Conservation (phyloP, 2,888 invertebrate species). For the Chymomyza caudatula region DNA sequence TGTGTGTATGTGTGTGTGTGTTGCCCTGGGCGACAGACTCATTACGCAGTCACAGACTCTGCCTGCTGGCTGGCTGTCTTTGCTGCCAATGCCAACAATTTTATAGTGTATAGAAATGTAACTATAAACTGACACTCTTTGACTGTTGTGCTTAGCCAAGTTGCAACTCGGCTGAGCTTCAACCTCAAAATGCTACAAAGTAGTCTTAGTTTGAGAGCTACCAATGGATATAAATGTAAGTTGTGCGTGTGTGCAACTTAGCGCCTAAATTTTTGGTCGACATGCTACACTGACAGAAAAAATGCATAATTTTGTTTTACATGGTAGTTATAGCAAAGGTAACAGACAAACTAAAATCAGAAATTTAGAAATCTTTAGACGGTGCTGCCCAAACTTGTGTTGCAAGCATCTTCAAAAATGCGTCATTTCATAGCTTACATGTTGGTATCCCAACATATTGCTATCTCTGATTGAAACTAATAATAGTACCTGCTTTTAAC, state of each 20-base stretch:
- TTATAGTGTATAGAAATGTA: slow-evolving; percentile 14
- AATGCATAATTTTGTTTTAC: too few relatives aligned
- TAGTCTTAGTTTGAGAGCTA: background rate
- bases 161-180: background rate
- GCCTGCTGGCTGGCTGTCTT: slow-evolving; percentile 2
- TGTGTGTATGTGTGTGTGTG: background rate
- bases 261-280: background rate
- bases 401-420: too few relatives aligned
- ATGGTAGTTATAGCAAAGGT: too few relatives aligned
- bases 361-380: too few relatives aligned
- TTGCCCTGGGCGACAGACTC: background rate
- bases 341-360: too few relatives aligned
- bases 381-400: too few relatives aligned
- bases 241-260: background rate
- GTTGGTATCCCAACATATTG: too few relatives aligned
- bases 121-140: background rate
- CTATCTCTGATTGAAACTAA: too few relatives aligned
- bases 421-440: too few relatives aligned
- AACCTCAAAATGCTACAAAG: background rate
- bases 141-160: background rate
- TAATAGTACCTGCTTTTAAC: too few relatives aligned
- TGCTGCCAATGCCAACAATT: slow-evolving; percentile 30
- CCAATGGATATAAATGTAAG: background rate
- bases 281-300: background rate
- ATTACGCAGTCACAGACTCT: background rate